Base-by-base conservation (phyloP, 1,140 invertebrate species). In the Thereuonema tuberculata region DNA sequence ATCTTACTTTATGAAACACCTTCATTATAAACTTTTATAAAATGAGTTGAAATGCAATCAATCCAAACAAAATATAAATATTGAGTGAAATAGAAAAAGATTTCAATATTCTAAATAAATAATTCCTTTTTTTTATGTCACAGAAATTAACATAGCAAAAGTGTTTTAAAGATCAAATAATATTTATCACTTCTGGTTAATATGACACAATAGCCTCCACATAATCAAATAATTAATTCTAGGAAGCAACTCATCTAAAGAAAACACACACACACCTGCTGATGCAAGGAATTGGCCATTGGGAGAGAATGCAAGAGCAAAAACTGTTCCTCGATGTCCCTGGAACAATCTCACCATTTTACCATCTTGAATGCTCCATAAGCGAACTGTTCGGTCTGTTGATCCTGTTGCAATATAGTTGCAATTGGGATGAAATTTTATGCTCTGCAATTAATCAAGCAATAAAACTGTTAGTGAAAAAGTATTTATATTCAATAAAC, bases 401-500 rank as follows among this genome's bases (percentile, higher is more conserved):
- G 86, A 86, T 17, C 85, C 86, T 1, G 84, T 87, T 37, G 86
- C 87, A 61, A 90, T 66, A 68, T 90, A 89, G 64, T 80, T 79
- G 60, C 83, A 81, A 72, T 88, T 90, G 1, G 88, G 86, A 72
- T 91, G 87, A 74, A 92, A 90, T 65, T 81, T 81, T 24, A 89
- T 78, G 67, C 84, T 80, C 83, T 84, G 66, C 26, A 71, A 67
- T 61, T 65, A 48, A 62, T 15, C 66, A 47, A 63, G 31, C 17
- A 37, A 37, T 5, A 37, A 37, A 37, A n/a, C n/a, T n/a, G n/a
- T n/a, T n/a, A n/a, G n/a, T n/a, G n/a, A n/a, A 60, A 59, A 27
- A 60, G 55, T 20, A 0, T 46, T 47, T 46, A 46, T 58, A 50
- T 46, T 60, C 17, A 49, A 61, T 28, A 43, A 47, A 53, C 12